These are phyloP conservation scores for Anticlea derivata DNA, from an alignment of 2,888 invertebrate genomes.

Conservation along the genomic window DNA sequence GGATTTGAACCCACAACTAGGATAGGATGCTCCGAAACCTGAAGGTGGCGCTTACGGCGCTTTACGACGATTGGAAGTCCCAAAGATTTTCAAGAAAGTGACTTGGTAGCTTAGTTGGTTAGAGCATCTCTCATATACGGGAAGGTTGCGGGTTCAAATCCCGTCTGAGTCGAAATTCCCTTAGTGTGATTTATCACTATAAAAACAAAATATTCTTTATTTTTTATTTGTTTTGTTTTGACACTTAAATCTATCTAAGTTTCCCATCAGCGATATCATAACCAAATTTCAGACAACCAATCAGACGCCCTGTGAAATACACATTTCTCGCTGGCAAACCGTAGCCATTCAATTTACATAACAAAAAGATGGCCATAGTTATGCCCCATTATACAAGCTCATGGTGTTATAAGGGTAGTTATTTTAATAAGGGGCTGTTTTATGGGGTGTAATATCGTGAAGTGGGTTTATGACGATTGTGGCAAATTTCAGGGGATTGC, in stretches of 20 bases:
- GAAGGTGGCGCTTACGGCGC: too few relatives aligned
- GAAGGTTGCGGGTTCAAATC: too few relatives aligned
- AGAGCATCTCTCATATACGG: too few relatives aligned
- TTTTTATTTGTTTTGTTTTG: too few relatives aligned
- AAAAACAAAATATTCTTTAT: too few relatives aligned
- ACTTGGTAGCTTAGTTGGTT: too few relatives aligned
- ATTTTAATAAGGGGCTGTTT: constrained; percentile 37
- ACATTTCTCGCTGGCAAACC: constrained; percentile 23
- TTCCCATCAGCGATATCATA: not conserved
- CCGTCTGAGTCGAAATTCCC: too few relatives aligned
- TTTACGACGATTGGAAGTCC: too few relatives aligned
- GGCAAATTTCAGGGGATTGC: constrained; percentile 27
- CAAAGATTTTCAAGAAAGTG: too few relatives aligned
- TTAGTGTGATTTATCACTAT: too few relatives aligned
- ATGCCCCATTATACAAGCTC: constrained; percentile 30
- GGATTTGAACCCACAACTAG: too few relatives aligned
- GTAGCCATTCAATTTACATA: constrained; percentile 47
- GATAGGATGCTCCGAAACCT: too few relatives aligned
- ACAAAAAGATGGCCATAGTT: constrained; percentile 47
- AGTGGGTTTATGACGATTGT: constrained; percentile 34
- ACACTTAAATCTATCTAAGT: not conserved
- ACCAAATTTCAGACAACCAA: constrained; percentile 12
- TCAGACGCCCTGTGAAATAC: constrained; percentile 5
- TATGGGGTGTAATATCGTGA: constrained; percentile 35
- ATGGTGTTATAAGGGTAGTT: constrained; percentile 32